Base-by-base conservation (phyloP, 2,113 vertebrate genomes). In the Caloenas nicobarica region DNA sequence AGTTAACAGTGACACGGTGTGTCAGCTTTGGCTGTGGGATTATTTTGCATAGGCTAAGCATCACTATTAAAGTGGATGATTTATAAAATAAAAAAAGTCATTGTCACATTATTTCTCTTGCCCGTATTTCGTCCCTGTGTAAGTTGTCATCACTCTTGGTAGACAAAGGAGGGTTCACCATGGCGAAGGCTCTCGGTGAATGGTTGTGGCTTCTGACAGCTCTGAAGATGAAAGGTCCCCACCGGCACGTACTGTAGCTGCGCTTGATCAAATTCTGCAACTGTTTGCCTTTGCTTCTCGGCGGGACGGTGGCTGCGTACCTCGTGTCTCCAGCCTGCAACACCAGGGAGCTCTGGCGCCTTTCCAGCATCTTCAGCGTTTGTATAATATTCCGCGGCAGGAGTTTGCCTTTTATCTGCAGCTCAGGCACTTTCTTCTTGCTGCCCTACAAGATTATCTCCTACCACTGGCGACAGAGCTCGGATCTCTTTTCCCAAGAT, bases 401-500 rank as follows among this genome's bases (percentile, higher is more conserved):
- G 95, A 91, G 76, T 51, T 88, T 13, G 13, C 81, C 89, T 96
- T 97, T 97, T 80, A 85, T 88, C 69, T 94, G 10, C 57, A 84
- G 57, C 53, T 95, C 91, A 91, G 78, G 15, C 51, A 81, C 66
- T 87, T 95, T 95, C 88, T 96, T 86, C 53, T 79, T 90, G 54
- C 56, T 42, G 24, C 66, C 29, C 92, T 62, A 53, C 42, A 69
- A 83, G 89, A 91, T 96, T 97, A 95, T 93, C 82, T 94, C 86
- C 89, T 95, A 57, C 78, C 13, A 26, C 33, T 88, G 89, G 74
- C 2, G 3, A 91, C 86, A 95, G 83, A 71, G 38, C 68, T 93
- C 29, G 46, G 44, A 69, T 83, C 48, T 89, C 91, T 95, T 95
- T 95, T 94, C 83, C 77, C 95, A 71, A 93, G 74, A 96, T 90